Evolutionary conservation across 35 echinoderm and acorn worm genomes (phyloP).

Genomic region (Apostichopus parvimensis): DNA sequence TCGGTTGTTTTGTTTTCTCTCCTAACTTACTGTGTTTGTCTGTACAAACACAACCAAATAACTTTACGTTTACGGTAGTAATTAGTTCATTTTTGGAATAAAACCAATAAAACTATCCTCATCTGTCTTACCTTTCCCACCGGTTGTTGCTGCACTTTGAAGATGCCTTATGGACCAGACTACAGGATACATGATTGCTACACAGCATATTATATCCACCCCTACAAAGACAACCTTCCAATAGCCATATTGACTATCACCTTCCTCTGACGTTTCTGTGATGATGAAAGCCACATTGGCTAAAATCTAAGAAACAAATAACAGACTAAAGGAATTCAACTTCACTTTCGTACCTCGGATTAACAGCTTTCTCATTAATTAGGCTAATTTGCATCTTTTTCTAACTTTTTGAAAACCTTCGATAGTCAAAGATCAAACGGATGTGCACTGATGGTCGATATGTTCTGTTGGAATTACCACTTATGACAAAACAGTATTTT

Average conservation of each 20-base stretch:
- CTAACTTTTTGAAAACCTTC: too few species aligned
- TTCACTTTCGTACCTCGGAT: too few species aligned
- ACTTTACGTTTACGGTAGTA: too few species aligned
- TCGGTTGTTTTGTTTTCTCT: not conserved
- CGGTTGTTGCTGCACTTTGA: constrained; percentile 73
- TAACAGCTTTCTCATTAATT: too few species aligned
- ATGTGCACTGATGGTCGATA: too few species aligned
- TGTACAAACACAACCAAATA: too few species aligned
- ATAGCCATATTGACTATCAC: constrained; percentile 62
- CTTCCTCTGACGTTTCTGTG: constrained; percentile 88
- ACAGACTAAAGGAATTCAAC: not conserved
- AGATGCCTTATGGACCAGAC: constrained; percentile 94
- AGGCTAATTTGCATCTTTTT: too few species aligned
- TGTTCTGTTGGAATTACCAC: too few species aligned
- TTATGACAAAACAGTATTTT: too few species aligned
- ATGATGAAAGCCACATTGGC: constrained; percentile 95
- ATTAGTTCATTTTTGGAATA: too few species aligned
- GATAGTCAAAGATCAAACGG: too few species aligned
- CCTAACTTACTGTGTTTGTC: not conserved
- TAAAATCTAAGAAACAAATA: constrained; percentile 64
- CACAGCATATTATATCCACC: constrained; percentile 88
- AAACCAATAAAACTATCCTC: too few species aligned
- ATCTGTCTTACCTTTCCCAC: constrained; percentile 82
- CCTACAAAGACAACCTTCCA: constrained; percentile 85
- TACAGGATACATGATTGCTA: constrained; percentile 91